Conservation (phyloP, 2,888 invertebrate genomes). For the Idaea aversata region DNA sequence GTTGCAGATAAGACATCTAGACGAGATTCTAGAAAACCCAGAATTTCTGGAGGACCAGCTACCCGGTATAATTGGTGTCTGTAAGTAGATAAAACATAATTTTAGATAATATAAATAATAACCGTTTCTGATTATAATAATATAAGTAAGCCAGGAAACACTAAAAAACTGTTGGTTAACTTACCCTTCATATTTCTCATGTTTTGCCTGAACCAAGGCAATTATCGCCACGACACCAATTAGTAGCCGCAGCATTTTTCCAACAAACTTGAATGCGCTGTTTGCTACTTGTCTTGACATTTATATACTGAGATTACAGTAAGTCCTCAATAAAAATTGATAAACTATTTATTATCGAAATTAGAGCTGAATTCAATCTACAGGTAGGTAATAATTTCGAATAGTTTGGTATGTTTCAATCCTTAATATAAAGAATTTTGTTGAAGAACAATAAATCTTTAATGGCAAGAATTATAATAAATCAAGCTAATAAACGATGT, state of each 20-base stretch:
- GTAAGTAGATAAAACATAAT: slow-evolving; percentile 18
- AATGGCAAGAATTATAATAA: too few relatives aligned
- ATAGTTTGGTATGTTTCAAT: neutral
- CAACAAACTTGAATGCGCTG: slow-evolving; percentile 22
- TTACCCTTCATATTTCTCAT: slow-evolving; percentile 73
- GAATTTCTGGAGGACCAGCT: slow-evolving; percentile 36
- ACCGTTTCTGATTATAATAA: neutral
- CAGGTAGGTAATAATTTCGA: neutral
- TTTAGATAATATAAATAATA: neutral
- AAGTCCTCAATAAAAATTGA: slow-evolving; percentile 6
- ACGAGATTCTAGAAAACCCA: slow-evolving; percentile 46
- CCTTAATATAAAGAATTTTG: too few relatives aligned
- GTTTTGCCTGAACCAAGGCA: slow-evolving; percentile 48
- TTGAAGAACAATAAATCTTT: too few relatives aligned
- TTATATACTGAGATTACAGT: slow-evolving; percentile 16
- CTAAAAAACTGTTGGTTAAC: slow-evolving; percentile 19
- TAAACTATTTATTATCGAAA: slow-evolving; percentile 17
- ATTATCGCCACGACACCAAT: slow-evolving; percentile 44
- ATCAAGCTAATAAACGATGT: too few relatives aligned
- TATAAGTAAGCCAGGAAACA: neutral
- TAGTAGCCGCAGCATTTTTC: slow-evolving; percentile 49
- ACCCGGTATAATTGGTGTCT: slow-evolving; percentile 65
- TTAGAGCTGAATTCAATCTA: neutral
- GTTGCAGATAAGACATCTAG: slow-evolving; percentile 57
- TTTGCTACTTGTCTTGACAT: slow-evolving; percentile 25